Evolutionary conservation across 2,113 vertebrate genomes (phyloP).

Genomic region (Macaca fascicularis): T2T-MFA8v1.1 NC_088381.1:141518001-141518500

Average conservation of each 20-base stretch:
- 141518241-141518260: not conserved
- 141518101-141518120: slow-evolving; percentile 86
- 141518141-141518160: slow-evolving; percentile 90
- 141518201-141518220: slow-evolving; percentile 15
- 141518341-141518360: too few species aligned
- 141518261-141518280: not conserved
- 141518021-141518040: slow-evolving; percentile 87
- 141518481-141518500: too few species aligned
- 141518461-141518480: too few species aligned
- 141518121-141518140: slow-evolving; percentile 83
- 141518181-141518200: slow-evolving; percentile 78
- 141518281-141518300: not conserved
- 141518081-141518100: slow-evolving; percentile 89
- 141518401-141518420: too few species aligned
- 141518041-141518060: slow-evolving; percentile 88
- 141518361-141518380: too few species aligned
- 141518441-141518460: too few species aligned
- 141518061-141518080: slow-evolving; percentile 88
- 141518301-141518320: not conserved
- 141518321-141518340: not conserved
- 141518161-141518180: slow-evolving; percentile 90
- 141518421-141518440: too few species aligned
- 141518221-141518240: not conserved
- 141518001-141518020: slow-evolving; percentile 89
- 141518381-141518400: too few species aligned